phyloP scores from a whole-genome alignment of 2,888 invertebrate species.

The Oscheius myriophilus region DNA sequence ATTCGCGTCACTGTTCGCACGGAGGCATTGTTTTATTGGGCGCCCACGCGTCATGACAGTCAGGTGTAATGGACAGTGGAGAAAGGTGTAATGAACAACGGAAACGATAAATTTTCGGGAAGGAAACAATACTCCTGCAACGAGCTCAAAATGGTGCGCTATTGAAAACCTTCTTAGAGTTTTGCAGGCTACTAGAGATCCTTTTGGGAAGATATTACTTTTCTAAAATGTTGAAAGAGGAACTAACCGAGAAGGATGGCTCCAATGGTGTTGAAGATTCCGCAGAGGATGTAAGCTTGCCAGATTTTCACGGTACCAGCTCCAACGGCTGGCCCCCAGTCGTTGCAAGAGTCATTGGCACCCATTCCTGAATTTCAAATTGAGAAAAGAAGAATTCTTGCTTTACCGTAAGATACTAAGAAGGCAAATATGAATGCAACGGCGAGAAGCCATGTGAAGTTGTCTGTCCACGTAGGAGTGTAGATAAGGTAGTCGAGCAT shows the following conservation, averaged over 20 bases:
- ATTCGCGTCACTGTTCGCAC: too few species aligned
- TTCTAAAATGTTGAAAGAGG: background rate
- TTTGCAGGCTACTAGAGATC: too few species aligned
- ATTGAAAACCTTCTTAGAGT: too few species aligned
- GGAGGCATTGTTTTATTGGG: too few species aligned
- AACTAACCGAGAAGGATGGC: constrained; percentile 83
- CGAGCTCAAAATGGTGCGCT: too few species aligned
- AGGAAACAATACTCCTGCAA: background rate
- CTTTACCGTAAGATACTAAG: constrained; percentile 50
- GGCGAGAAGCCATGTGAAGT: constrained; percentile 51
- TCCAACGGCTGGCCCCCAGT: constrained; percentile 60
- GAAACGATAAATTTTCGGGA: background rate
- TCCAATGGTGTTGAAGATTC: constrained; percentile 94
- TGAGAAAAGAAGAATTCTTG: background rate
- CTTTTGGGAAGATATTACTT: background rate
- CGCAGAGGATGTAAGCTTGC: constrained; percentile 89
- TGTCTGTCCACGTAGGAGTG: constrained; percentile 45
- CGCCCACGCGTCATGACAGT: too few species aligned
- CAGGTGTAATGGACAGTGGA: background rate
- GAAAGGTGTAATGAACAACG: background rate
- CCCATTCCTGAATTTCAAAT: constrained; percentile 43
- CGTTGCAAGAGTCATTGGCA: constrained; percentile 58
- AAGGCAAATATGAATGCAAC: constrained; percentile 58
- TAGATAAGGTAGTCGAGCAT: constrained; percentile 51
- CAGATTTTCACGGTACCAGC: constrained; percentile 57